Base-by-base conservation (phyloP, 2,797 vertebrate genomes). In the Chaetophractus vellerosus region DNA sequence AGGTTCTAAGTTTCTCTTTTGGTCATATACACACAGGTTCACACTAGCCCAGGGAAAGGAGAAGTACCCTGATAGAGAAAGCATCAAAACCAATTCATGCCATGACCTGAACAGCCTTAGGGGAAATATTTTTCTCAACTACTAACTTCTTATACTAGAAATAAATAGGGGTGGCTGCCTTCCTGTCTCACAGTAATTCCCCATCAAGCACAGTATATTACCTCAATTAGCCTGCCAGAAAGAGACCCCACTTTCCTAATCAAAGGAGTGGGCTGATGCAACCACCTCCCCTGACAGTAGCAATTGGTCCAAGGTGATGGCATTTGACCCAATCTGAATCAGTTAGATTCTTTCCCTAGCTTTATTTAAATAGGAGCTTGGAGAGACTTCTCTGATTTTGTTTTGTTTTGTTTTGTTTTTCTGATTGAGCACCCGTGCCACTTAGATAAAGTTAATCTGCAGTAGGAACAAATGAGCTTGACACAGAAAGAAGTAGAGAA, bases 91-190 rank as follows among this genome's bases (percentile, higher is more conserved):
- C 38, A 52, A 92, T 92, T 59, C 24, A 85, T 55, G 68, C 64
- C 36, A 26, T 59, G 5, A 52, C 19, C 5, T 24, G 19, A 79
- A 55, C 6, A 28, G 19, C 24, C 57, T 18, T 23, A 79, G 7
- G 12, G 48, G 92, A 88, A 83, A 78, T 74, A 78, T 76, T 76
- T 83, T 85, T 76, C n/a, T 72, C n/a, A 59, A 45, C 21, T 68
- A 41, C 26, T 72, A 52, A 81, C 18, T n/a, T 55, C 24, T 33
- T 55, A 48, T 23, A 14, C 48, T 66, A 61, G 10, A 84, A 79
- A 90, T 79, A 78, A 90, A 50, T 14, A 64, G 26, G 18, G 14
- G 11, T 61, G 21, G 36, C 68, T 75, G 6, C 3, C 61, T 75
- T 4, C 3, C 31, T 45, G 1, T 23, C 14, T 24, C 26, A 69